Conservation (phyloP, 2,888 invertebrate species). For the Thumatha senex region DNA sequence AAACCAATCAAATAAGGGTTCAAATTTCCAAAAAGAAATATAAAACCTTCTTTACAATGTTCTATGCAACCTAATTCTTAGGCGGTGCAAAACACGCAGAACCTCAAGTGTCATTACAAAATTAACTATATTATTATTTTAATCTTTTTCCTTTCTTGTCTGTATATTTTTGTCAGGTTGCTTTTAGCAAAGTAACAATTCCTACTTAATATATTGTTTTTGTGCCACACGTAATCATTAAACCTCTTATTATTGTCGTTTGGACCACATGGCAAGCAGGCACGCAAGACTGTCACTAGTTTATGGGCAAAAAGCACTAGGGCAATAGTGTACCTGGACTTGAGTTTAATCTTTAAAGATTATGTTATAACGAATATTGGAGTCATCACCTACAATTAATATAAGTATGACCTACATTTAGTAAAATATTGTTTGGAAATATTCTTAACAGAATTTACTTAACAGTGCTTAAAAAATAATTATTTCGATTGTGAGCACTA, state of each 20-base stretch:
- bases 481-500: too few species aligned
- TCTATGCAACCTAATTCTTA: too few species aligned
- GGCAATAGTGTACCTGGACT: constrained; percentile 44
- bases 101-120: too few species aligned
- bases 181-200: neutral
- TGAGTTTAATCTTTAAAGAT: constrained; percentile 49
- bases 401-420: too few species aligned
- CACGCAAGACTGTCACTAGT: constrained; percentile 67
- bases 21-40: too few species aligned
- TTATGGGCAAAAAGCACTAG: constrained; percentile 61
- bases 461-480: too few species aligned
- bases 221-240: neutral
- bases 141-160: neutral
- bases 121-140: neutral
- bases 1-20: too few species aligned
- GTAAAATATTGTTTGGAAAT: too few species aligned
- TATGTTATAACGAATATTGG: constrained; percentile 40
- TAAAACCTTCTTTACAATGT: too few species aligned
- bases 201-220: neutral
- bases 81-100: too few species aligned
- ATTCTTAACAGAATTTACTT: too few species aligned
- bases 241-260: constrained; percentile 16
- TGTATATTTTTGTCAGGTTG: neutral
- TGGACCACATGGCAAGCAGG: constrained; percentile 36
- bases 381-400: too few species aligned